Evolutionary conservation across 1,140 invertebrate species (phyloP).

Genomic region (Drosophila yakuba): DNA sequence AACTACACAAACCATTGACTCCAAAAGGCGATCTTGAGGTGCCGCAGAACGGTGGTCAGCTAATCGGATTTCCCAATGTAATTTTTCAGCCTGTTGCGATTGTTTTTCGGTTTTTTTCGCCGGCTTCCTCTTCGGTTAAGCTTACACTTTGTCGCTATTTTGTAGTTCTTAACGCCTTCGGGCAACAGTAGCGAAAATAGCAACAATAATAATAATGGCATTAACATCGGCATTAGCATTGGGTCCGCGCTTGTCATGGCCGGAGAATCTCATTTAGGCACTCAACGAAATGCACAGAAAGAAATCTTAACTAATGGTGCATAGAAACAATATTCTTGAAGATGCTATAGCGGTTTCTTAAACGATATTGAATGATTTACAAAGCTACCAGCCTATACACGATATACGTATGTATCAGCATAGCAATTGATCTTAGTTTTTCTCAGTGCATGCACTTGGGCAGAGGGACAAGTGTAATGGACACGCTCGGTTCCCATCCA

Average conservation of each 20-base stretch:
- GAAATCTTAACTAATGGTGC: neutral
- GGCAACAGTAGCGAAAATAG: constrained; percentile 47
- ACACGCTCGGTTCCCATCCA: constrained; percentile 64
- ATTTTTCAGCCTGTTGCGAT: constrained; percentile 31
- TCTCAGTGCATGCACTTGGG: neutral
- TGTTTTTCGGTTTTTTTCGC: constrained; percentile 25
- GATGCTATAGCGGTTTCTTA: neutral
- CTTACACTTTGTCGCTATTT: constrained; percentile 69
- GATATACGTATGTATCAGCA: neutral
- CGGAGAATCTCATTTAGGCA: constrained; percentile 14
- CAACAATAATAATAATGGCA: constrained; percentile 55
- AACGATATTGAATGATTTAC: too few relatives aligned
- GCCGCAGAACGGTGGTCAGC: constrained; percentile 61
- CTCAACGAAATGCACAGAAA: constrained; percentile 10
- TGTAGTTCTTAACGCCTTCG: constrained; percentile 59
- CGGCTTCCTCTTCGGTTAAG: constrained; percentile 40
- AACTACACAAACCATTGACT: constrained; percentile 49
- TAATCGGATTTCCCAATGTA: constrained; percentile 61
- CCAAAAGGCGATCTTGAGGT: constrained; percentile 35
- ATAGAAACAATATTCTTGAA: neutral
- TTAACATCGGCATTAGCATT: constrained; percentile 53
- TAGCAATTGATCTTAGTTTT: neutral
- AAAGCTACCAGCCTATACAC: neutral
- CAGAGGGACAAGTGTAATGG: constrained; percentile 55
- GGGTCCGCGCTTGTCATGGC: constrained; percentile 43